Evolutionary conservation across 2,888 invertebrate genomes (phyloP), one percentile per base, ranked within the genome.

Genomic region (Tenthredo amoena): DNA sequence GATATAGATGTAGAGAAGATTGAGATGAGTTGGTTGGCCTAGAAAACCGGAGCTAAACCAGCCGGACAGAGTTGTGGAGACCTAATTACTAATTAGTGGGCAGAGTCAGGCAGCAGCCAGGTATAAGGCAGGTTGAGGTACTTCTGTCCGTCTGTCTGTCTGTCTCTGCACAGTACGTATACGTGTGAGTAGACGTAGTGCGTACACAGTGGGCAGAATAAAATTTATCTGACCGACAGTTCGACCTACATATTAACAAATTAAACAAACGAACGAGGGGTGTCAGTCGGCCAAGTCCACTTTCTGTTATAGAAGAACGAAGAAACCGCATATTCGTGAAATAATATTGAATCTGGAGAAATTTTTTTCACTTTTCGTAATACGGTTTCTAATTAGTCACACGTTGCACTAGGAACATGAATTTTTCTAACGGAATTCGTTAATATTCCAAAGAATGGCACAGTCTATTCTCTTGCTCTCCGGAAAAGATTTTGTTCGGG

Each of bases 51-150:
- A 81, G 40, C 21, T 82, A 86, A 87, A 87, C 86, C 86, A 81
- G 72, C 86, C 86, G 87, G 84, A 84, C 82, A 85, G 62, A 83
- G 82, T 65, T 84, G 86, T 86, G 87, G 87, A 87, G 86, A 87
- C 87, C 89, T 91, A 90, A 91, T 90, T 91, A 90, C 90, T 90
- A 91, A 91, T 91, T 91, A 89, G 89, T 89, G 89, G 90, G 90
- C 86, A 86, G 87, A 86, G 55, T 55, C 87, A 88, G 71, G 31
- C 86, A 84, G 50, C 76, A 76, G 76, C 31, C 76, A 50, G 26
- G 55, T 18, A 77, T 74, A 72, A 50, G 50, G 18, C 50, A 34
- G 68, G 31, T 68, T 31, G 68, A 26, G 26, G 68, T 68, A 68
- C 62, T 62, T 62, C 62, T 62, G 62, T 55, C 55, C 6, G 62